Conservation (phyloP, 2,113 vertebrate genomes). For the Chiloscyllium plagiosum region DNA sequence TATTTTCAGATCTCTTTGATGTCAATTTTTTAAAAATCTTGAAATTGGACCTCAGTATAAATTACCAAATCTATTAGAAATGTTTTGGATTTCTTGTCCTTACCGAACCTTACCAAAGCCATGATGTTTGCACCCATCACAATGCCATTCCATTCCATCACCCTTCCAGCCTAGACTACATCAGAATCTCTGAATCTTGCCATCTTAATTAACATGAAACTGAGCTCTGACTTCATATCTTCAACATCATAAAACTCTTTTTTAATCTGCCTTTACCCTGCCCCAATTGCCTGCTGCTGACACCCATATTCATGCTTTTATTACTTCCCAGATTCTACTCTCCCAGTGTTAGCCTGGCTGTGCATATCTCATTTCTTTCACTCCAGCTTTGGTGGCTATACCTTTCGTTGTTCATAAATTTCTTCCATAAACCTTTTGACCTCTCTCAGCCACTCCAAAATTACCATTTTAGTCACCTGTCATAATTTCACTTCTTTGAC, state of each 20-base stretch:
- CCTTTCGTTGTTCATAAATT: background rate
- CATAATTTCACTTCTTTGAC: background rate
- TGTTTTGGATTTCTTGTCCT: background rate
- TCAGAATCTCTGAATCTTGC: background rate
- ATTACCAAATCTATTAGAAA: background rate
- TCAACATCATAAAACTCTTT: background rate
- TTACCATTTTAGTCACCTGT: background rate
- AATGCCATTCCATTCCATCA: background rate
- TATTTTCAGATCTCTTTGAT: background rate
- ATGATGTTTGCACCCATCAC: background rate
- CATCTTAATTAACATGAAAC: background rate
- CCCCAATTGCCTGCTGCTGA: background rate
- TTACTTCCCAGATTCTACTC: background rate
- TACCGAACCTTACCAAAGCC: background rate
- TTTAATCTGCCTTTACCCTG: background rate
- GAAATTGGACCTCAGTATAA: background rate
- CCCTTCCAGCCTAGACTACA: background rate
- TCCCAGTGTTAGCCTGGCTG: background rate
- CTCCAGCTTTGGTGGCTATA: background rate
- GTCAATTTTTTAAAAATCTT: background rate
- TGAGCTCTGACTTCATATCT: background rate
- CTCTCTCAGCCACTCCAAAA: background rate
- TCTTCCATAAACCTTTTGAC: background rate
- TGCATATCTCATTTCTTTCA: background rate
- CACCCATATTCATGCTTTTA: background rate